phyloP scores from a whole-genome alignment of 2,888 invertebrate species.

The Gastracanthus pulcherrimus region DNA sequence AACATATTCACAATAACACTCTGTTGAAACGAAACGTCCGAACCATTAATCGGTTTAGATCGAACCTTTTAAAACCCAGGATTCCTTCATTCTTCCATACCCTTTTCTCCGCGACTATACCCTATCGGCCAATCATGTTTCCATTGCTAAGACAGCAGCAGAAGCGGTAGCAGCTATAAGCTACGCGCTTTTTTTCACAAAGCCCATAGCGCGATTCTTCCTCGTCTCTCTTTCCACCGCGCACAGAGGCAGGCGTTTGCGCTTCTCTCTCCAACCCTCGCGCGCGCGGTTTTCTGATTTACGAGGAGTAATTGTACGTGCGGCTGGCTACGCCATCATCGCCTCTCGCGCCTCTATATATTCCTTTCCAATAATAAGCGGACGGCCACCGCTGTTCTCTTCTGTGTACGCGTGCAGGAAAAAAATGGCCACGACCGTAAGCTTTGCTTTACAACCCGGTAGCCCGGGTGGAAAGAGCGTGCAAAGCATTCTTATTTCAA shows the following conservation, averaged over 20 bases:
- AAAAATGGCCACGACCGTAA: background rate
- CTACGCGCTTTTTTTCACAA: background rate
- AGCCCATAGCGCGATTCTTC: background rate
- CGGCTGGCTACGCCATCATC: slow-evolving; percentile 59
- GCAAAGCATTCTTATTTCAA: slow-evolving; percentile 30
- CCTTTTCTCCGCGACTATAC: too few relatives aligned
- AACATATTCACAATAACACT: too few relatives aligned
- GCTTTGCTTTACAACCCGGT: slow-evolving; percentile 35
- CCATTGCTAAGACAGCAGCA: too few relatives aligned
- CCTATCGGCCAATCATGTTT: too few relatives aligned
- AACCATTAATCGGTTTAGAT: too few relatives aligned
- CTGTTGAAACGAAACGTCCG: too few relatives aligned
- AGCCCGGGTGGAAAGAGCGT: background rate
- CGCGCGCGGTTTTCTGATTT: slow-evolving; percentile 62
- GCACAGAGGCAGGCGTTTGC: too few relatives aligned
- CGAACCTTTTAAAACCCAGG: too few relatives aligned
- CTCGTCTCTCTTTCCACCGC: slow-evolving; percentile 12
- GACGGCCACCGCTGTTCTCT: background rate
- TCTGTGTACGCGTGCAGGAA: slow-evolving; percentile 1
- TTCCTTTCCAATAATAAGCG: slow-evolving; percentile 38
- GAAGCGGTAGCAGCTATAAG: too few relatives aligned
- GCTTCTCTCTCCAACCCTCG: slow-evolving; percentile 17
- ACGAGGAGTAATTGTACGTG: slow-evolving; percentile 66
- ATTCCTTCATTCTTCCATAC: too few relatives aligned
- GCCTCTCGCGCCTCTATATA: too few relatives aligned